phyloP scores from a whole-genome alignment of 1,140 invertebrate species.

The Steinernema khuongi region DNA sequence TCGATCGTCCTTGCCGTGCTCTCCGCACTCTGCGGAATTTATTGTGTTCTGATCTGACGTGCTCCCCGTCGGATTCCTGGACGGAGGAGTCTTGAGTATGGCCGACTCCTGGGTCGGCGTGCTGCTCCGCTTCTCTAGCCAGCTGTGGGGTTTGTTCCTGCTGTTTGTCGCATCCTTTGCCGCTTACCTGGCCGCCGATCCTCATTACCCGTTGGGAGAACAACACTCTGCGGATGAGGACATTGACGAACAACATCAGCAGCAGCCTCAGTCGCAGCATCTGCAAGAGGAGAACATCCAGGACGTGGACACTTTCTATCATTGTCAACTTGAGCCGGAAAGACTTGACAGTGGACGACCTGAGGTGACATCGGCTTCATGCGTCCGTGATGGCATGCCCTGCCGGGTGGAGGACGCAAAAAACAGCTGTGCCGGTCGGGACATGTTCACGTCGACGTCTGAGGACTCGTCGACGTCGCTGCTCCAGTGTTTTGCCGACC shows the following conservation, averaged over 20 bases:
- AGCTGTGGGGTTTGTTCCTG: background rate
- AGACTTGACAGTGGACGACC: background rate
- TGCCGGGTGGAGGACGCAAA: background rate
- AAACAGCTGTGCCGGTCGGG: background rate
- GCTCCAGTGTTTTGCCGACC: slow-evolving; percentile 4
- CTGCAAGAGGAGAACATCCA: too few relatives aligned
- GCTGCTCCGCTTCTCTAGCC: background rate
- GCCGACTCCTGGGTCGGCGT: background rate
- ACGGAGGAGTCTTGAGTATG: too few relatives aligned
- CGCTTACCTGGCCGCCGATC: background rate
- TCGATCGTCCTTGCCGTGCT: background rate
- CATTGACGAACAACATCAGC: background rate
- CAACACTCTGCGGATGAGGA: background rate
- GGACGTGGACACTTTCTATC: too few relatives aligned
- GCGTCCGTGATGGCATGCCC: background rate
- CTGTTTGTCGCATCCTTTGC: background rate
- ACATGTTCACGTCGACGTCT: slow-evolving; percentile 1
- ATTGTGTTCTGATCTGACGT: background rate
- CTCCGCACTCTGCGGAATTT: too few relatives aligned
- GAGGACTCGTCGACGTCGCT: slow-evolving; percentile 27
- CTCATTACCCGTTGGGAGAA: background rate
- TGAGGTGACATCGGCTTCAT: background rate
- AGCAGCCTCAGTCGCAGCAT: background rate
- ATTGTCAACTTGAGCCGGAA: background rate
- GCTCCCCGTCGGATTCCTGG: too few relatives aligned